Conservation (phyloP, 2,888 invertebrate species). For the Diloba caeruleocephala region DNA sequence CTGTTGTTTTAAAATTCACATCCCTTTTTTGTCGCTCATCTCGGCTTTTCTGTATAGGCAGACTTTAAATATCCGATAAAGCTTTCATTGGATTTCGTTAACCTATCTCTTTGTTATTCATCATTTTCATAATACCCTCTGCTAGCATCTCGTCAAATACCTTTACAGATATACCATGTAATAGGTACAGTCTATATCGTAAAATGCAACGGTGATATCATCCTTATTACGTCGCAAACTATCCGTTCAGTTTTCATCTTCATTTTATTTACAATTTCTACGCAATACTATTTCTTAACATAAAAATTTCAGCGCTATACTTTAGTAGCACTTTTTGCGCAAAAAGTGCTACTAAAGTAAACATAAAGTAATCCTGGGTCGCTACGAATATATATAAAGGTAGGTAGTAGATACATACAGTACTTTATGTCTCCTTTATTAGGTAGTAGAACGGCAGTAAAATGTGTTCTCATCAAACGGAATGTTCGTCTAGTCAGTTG, state of each 20-base stretch:
- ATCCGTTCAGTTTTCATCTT: conserved; percentile 30
- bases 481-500: conserved; percentile 58
- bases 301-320: conserved; percentile 47
- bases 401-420: conserved; percentile 55
- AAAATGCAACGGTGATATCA: conserved; percentile 23
- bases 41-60: conserved; percentile 14
- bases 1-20: conserved; percentile 10
- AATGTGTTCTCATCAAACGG: conserved; percentile 71
- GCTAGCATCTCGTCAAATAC: conserved; percentile 5
- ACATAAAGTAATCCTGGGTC: conserved; percentile 61
- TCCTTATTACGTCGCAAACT: conserved; percentile 18
- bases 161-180: neutral
- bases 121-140: conserved; percentile 9
- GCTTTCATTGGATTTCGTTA: conserved; percentile 8
- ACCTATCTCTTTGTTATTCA: neutral
- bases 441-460: conserved; percentile 71
- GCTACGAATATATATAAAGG: conserved; percentile 30
- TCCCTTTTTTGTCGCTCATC: conserved; percentile 6
- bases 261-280: conserved; percentile 33
- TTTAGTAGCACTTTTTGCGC: conserved; percentile 57
- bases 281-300: conserved; percentile 33
- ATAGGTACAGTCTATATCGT: neutral
- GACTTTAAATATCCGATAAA: conserved; percentile 18
- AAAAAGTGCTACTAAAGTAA: conserved; percentile 59
- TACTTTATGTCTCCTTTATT: conserved; percentile 78